Conservation (phyloP, 37 sponge, comb jelly and placozoan species). For the Corticium candelabrum region DNA sequence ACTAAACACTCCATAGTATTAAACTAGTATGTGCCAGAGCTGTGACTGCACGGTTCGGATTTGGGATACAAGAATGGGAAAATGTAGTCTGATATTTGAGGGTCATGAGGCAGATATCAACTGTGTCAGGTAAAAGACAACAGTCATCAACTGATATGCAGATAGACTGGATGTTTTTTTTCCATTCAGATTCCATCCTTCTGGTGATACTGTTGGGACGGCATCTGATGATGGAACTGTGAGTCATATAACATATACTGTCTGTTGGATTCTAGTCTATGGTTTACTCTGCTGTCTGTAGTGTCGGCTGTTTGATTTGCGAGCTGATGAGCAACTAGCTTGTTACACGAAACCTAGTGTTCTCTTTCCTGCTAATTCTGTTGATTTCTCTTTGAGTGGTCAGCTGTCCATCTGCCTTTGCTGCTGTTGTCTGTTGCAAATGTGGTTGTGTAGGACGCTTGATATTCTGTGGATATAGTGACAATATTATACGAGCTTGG, state of each 20-base stretch:
- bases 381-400: constrained; percentile 77
- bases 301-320: constrained; percentile 73
- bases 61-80: constrained; percentile 65
- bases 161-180: too few species aligned
- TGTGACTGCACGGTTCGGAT: constrained; percentile 48
- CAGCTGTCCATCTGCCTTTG: too few species aligned
- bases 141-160: too few species aligned
- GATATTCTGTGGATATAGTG: constrained; percentile 75
- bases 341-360: constrained; percentile 53
- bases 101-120: constrained; percentile 32
- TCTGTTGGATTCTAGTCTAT: neutral
- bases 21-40: too few species aligned
- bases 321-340: constrained; percentile 69
- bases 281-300: constrained; percentile 1
- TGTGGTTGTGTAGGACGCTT: constrained; percentile 46
- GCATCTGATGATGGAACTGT: constrained; percentile 73
- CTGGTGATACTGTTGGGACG: constrained; percentile 59
- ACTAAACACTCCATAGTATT: too few species aligned
- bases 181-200: constrained; percentile 66
- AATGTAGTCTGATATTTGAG: constrained; percentile 56
- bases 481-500: constrained; percentile 62
- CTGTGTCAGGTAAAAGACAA: neutral
- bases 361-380: constrained; percentile 45
- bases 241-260: constrained; percentile 8
- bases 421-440: too few species aligned